Evolutionary conservation across 1,140 invertebrate genomes (phyloP).

Genomic region (Ceratitis capitata): DNA sequence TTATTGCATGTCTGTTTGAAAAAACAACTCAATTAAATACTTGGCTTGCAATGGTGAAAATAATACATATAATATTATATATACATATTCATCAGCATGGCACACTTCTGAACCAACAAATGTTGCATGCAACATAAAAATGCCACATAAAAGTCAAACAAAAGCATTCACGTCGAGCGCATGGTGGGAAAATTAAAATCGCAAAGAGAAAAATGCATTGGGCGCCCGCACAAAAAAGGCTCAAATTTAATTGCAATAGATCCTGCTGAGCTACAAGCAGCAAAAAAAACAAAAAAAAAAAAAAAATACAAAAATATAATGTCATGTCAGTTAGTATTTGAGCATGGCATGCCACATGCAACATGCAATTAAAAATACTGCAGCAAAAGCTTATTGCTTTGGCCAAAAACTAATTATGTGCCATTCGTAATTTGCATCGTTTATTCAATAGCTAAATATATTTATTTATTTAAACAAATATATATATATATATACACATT

Average conservation of each 20-base stretch:
- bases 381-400: neutral
- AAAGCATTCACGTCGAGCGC: neutral
- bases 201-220: neutral
- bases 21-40: constrained; percentile 7
- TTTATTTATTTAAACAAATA: neutral
- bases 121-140: constrained; percentile 26
- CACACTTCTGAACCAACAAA: neutral
- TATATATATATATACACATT: neutral
- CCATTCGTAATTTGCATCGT: neutral
- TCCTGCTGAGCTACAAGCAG: neutral
- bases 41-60: neutral
- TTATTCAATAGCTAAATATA: neutral
- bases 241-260: constrained; percentile 18
- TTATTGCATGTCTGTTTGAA: neutral
- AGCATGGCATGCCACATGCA: constrained; percentile 19
- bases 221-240: neutral
- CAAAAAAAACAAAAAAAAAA: neutral
- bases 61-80: neutral
- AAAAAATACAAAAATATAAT: neutral
- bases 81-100: neutral
- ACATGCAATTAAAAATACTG: constrained; percentile 12
- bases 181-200: neutral
- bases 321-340: neutral
- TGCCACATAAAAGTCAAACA: neutral
- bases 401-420: constrained; percentile 22